Percentiles rank a stretch among this genome's conserved stretches.
Evolutionary conservation across 2,113 vertebrate genomes (phyloP).

Genomic region (Podiceps cristatus): DNA sequence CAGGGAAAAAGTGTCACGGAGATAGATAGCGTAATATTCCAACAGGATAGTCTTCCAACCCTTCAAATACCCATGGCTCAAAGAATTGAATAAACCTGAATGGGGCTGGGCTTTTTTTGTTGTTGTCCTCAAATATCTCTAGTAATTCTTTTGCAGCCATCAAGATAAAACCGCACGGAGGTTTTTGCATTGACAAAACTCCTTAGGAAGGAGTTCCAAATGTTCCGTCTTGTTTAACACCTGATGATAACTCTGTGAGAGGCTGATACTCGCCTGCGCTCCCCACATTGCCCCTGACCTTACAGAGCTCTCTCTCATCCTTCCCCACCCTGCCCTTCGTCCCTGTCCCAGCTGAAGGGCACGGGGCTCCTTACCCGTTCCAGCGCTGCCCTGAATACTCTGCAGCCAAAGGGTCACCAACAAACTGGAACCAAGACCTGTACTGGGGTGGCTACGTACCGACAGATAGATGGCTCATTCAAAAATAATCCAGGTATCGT

Average conservation of each 20-base stretch:
- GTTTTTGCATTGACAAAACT: neutral
- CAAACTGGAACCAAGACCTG: too few relatives aligned
- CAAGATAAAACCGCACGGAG: neutral
- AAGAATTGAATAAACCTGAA: neutral
- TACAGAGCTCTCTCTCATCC: neutral
- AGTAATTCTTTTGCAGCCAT: neutral
- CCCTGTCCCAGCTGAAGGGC: neutral
- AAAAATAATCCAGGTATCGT: neutral
- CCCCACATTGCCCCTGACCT: neutral
- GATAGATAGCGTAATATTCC: neutral
- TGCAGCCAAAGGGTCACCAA: neutral
- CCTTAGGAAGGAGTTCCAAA: neutral
- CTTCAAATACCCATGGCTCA: neutral
- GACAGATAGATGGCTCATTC: neutral
- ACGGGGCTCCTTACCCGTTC: neutral
- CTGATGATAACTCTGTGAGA: neutral
- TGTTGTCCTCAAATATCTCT: neutral
- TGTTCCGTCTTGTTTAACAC: neutral
- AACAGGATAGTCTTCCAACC: neutral
- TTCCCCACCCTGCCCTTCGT: too few relatives aligned
- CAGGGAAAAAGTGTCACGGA: neutral
- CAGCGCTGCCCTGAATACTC: too few relatives aligned
- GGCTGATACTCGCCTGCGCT: rapidly evolving
- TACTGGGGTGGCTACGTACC: too few relatives aligned
- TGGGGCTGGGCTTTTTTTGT: too few relatives aligned